Percentiles rank a stretch among this genome's conserved stretches.
phyloP scores from a whole-genome alignment of 2,888 invertebrate species.

The Eucera pruinosa region DNA sequence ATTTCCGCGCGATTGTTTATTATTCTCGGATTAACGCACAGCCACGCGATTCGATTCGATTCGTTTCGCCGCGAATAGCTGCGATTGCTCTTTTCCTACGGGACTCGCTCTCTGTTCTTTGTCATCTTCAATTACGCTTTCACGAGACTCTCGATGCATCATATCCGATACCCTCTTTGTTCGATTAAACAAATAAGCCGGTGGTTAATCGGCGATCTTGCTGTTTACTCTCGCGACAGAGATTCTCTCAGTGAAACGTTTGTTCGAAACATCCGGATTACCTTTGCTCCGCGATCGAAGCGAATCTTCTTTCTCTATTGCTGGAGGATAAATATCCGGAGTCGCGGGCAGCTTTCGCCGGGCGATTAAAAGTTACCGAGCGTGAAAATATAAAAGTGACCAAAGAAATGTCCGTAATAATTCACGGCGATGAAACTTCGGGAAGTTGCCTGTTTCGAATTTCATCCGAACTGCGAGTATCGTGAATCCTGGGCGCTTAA shows the following conservation, averaged over 20 bases:
- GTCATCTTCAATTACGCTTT: background rate
- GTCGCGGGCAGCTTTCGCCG: background rate
- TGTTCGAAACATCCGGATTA: background rate
- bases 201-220: background rate
- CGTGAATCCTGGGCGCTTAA: conserved; percentile 35
- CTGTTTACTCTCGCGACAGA: background rate
- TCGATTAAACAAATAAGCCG: background rate
- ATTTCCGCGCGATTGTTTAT: conserved; percentile 18
- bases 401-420: conserved; percentile 24
- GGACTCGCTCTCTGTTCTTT: background rate
- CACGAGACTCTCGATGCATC: background rate
- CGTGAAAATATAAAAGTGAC: conserved; percentile 38
- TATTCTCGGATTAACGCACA: conserved; percentile 26
- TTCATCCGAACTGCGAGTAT: conserved; percentile 31
- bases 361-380: conserved; percentile 50
- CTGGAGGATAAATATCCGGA: background rate
- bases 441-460: conserved; percentile 27
- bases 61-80: background rate
- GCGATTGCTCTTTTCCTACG: background rate
- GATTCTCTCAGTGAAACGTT: background rate
- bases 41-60: background rate
- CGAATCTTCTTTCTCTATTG: background rate
- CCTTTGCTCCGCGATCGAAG: background rate
- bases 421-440: conserved; percentile 39
- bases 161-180: conserved; percentile 8